A percentile compares a stretch with the other conserved stretches of the same genome.
Conservation (phyloP, 2,888 invertebrate genomes). For the Sphaerophoria rueppellii region DNA sequence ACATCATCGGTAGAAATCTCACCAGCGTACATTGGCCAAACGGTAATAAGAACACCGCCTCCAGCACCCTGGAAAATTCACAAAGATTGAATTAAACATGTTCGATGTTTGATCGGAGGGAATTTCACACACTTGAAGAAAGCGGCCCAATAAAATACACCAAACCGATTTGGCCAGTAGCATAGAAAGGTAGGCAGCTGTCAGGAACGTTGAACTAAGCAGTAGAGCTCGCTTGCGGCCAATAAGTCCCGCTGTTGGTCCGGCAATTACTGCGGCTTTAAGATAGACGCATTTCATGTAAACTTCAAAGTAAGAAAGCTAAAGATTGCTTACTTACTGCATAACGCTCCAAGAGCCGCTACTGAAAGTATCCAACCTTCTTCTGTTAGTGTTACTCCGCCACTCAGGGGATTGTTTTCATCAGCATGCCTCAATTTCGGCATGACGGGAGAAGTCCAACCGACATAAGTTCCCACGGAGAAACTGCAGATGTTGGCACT, state of each 20-base stretch:
- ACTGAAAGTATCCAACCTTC: not conserved
- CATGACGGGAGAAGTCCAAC: conserved; percentile 25
- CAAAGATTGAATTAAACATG: not conserved
- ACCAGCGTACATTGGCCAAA: not conserved
- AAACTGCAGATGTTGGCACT: conserved; percentile 9
- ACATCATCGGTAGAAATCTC: not conserved
- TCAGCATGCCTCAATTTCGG: not conserved
- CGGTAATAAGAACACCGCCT: conserved; percentile 85
- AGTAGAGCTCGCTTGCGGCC: conserved; percentile 88
- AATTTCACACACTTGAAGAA: not conserved
- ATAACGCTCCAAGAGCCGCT: not conserved
- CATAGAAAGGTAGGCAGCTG: not conserved
- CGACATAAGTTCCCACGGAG: conserved; percentile 16
- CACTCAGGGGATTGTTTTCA: not conserved
- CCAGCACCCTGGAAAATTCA: conserved; percentile 84
- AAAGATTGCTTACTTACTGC: not conserved
- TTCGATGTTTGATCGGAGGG: not conserved
- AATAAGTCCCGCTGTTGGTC: conserved; percentile 76
- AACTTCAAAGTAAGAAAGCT: too few relatives aligned
- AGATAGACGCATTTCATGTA: too few relatives aligned
- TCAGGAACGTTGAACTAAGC: conserved; percentile 74
- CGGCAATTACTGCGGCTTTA: not conserved
- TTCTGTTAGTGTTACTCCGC: not conserved
- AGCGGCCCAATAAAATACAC: conserved; percentile 82
- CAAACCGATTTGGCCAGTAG: conserved; percentile 81